Conservation (phyloP, 2,797 vertebrate genomes). For the Thunnus albacares region DNA sequence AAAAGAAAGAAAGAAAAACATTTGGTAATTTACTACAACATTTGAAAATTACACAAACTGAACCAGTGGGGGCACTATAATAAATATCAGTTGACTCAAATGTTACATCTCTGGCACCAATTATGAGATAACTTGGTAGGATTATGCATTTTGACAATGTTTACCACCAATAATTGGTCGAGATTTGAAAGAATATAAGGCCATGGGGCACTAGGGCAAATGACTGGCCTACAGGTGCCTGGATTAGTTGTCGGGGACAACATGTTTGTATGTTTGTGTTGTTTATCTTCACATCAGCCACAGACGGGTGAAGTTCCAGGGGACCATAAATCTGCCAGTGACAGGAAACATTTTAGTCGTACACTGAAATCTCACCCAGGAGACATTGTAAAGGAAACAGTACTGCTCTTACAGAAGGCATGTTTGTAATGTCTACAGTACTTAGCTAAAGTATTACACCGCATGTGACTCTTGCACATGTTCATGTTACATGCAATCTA, state of each 20-base stretch:
- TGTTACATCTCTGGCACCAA: not conserved
- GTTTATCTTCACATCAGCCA: conserved; percentile 19
- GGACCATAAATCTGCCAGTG: conserved; percentile 14
- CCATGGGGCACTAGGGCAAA: not conserved
- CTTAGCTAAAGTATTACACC: not conserved
- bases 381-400: not conserved
- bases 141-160: not conserved
- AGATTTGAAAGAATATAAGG: not conserved
- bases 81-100: not conserved
- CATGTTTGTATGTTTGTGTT: conserved; percentile 31
- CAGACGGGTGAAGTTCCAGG: not conserved
- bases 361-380: conserved; percentile 13
- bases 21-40: not conserved
- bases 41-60: conserved; percentile 7
- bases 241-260: not conserved
- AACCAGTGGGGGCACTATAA: conserved; percentile 18
- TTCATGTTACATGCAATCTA: not conserved
- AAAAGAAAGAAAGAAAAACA: no score
- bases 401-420: not conserved
- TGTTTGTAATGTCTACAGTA: not conserved
- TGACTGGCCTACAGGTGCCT: not conserved
- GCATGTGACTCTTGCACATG: not conserved
- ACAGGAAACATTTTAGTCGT: conserved; percentile 1
- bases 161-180: not conserved
- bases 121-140: not conserved